Evolutionary conservation across 2,113 vertebrate species (phyloP), one percentile per base, ranked within the genome.

Genomic region (Arenaria interpres): DNA sequence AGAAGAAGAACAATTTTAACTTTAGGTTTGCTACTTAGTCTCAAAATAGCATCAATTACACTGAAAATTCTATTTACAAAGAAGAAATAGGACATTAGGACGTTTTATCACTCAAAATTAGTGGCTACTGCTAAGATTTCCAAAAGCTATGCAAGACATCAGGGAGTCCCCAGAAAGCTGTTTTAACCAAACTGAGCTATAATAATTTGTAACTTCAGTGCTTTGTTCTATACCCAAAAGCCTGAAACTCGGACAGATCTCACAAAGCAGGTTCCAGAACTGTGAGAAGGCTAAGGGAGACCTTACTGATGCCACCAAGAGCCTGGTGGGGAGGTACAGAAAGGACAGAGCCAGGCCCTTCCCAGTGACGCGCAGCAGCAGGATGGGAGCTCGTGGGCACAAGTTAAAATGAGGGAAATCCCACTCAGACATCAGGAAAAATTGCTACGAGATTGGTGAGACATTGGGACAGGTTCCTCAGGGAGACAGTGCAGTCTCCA

Each of bases 331-430:
- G 25, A 51, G 20, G 5, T 12, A 53, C 14, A 45, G 24, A n/a
- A 8, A 22, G 25, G n/a, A 75, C 28, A 89, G 43, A 87, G n/a
- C 25, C 75, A 83, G 39, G 60, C 10, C 43, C 28, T 75, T n/a
- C 62, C 62, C 53, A 63, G 45, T 2, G 1, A 60, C 24, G 28
- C 39, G 41, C 54, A 75, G 35, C 59, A 90, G 39, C 32, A 69
- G n/a, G 30, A 59, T 0, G 4, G 30, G 32, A 43, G 22, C 6
- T 45, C 50, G 22, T 1, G 7, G 48, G 45, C 43, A 35, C 3
- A 14, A 39, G 25, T 30, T 27, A 68, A 82, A 75, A 20, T 5
- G 25, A 24, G 28, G 12, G 23, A 78, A 82, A 64, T 56, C 14
- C 19, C 71, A 53, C 33, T 12, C 45, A 68, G 67, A 45, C 15